Base-by-base conservation (phyloP, 1,140 invertebrate species). In the Drosophila aff. region DNA sequence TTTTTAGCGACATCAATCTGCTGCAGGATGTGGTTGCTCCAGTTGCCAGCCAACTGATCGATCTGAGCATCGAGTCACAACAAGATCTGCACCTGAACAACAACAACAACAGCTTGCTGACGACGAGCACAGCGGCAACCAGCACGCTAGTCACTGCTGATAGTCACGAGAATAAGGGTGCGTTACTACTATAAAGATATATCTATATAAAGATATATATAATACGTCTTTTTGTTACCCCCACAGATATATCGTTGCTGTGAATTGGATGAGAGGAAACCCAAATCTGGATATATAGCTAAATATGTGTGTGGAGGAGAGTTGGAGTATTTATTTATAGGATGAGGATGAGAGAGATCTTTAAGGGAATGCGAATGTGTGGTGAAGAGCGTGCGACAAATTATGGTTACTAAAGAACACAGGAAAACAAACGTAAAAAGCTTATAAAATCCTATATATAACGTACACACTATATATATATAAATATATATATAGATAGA, bases 121-220 rank as follows among this genome's bases (percentile, higher is more conserved):
- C 92, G 55, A 80, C 92, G 55, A 80, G 83, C 76, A 85, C 91
- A 92, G 79, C 86, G 79, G 85, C 92, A 87, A 86, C 59, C 77
- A 79, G 76, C 79, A 93, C 86, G 79, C 92, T 93, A 93, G 92
- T 93, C 92, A 93, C 86, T 92, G 90, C 92, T 77, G 92, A 93
- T 93, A 93, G 92, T 93, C 92, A 93, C 86, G 92, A 93, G 78
- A 93, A 87, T 91, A 92, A 90, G 93, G 92, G 92, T 93, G 67
- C 23, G 92, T 93, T 23, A 23, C 23, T 23, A 63, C 23, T 16
- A n/a, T 52, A 15, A 11, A 16, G 15, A 31, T 15, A 50, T 46
- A 15, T 44, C 3, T 23, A 3, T 16, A n/a, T 47, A n/a, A 11
- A 21, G 15, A 31, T 15, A 50, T 46, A n/a, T 44, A 23, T 23